Conservation (phyloP, 2,888 invertebrate genomes). For the Hoplodrina blanda region DNA sequence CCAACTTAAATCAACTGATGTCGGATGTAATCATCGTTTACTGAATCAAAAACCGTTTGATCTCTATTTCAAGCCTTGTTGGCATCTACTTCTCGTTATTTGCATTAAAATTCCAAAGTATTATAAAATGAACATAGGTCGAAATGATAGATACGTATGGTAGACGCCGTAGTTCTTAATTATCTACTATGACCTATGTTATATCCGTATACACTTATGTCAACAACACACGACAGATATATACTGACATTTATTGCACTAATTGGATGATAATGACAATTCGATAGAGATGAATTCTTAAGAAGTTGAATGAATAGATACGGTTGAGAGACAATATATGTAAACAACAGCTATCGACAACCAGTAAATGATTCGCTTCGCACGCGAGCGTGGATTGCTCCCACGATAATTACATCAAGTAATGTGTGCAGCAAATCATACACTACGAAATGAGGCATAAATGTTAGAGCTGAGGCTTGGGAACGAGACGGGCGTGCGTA, state of each 20-base stretch:
- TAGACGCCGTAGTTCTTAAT: slow-evolving; percentile 1
- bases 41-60: slow-evolving; percentile 82
- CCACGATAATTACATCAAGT: slow-evolving; percentile 87
- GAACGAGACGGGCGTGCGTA: slow-evolving; percentile 87
- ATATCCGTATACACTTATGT: not conserved
- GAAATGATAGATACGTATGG: slow-evolving; percentile 9
- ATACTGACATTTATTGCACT: not conserved
- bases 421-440: slow-evolving; percentile 87
- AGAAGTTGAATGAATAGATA: slow-evolving; percentile 22
- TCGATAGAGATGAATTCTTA: slow-evolving; percentile 8
- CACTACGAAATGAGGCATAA: slow-evolving; percentile 88
- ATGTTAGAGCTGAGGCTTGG: slow-evolving; percentile 86
- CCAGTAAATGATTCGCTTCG: slow-evolving; percentile 76
- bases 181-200: not conserved
- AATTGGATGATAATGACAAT: slow-evolving; percentile 27
- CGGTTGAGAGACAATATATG: slow-evolving; percentile 45
- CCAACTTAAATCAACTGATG: slow-evolving; percentile 73
- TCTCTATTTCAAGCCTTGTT: slow-evolving; percentile 69
- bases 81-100: slow-evolving; percentile 47
- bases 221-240: not conserved
- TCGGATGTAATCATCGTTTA: slow-evolving; percentile 82
- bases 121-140: slow-evolving; percentile 44
- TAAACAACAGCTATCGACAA: slow-evolving; percentile 73
- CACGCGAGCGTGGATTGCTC: slow-evolving; percentile 79
- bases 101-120: slow-evolving; percentile 46